Evolutionary conservation across 37 sponge, comb jelly and placozoan species (phyloP).

Genomic region (Cliona cf. orientalis): DNA sequence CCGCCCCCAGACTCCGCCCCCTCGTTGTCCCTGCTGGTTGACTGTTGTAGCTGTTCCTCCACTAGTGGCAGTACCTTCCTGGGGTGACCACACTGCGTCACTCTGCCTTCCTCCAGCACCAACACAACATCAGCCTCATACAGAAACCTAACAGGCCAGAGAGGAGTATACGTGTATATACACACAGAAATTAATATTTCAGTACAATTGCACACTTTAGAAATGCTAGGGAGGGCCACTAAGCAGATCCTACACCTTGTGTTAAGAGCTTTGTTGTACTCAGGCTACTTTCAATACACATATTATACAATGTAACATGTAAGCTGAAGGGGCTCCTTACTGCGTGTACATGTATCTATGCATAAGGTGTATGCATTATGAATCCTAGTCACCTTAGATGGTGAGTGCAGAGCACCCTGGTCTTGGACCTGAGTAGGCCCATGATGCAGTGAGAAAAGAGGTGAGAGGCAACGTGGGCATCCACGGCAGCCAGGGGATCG

Average conservation of each 20-base stretch:
- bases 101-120: slow-evolving; percentile 75
- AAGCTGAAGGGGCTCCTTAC: too few relatives aligned
- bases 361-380: background rate
- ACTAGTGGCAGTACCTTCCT: slow-evolving; percentile 58
- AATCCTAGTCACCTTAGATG: slow-evolving; percentile 14
- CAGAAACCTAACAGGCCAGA: slow-evolving; percentile 76
- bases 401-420: slow-evolving; percentile 76
- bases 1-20: too few relatives aligned
- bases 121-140: slow-evolving; percentile 76
- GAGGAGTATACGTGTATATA: too few relatives aligned
- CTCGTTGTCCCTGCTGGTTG: too few relatives aligned
- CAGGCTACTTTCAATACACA: too few relatives aligned
- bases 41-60: background rate
- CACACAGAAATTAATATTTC: too few relatives aligned
- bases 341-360: too few relatives aligned
- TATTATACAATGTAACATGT: too few relatives aligned
- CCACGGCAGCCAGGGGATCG: slow-evolving; percentile 97
- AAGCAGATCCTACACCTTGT: too few relatives aligned
- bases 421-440: slow-evolving; percentile 82
- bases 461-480: slow-evolving; percentile 93
- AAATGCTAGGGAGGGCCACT: too few relatives aligned
- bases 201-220: too few relatives aligned
- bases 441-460: slow-evolving; percentile 82
- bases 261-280: too few relatives aligned
- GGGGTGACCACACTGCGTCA: slow-evolving; percentile 75